These are phyloP conservation scores for Spisula subtruncata DNA, from an alignment of 2,888 invertebrate genomes.

Conservation along the genomic window DNA sequence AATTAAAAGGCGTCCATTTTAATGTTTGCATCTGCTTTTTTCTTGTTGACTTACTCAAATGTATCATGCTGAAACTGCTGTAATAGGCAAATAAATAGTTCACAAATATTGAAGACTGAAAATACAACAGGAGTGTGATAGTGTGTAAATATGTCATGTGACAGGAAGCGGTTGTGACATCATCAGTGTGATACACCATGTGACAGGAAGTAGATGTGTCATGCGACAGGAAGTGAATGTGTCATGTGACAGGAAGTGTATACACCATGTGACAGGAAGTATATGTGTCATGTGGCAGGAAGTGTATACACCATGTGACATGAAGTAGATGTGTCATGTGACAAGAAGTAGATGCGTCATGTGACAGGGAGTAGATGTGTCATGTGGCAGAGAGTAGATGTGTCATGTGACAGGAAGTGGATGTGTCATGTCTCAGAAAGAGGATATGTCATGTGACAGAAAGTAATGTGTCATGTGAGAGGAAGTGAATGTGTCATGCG, in stretches of 20 bases:
- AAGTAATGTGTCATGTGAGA: conserved; percentile 27
- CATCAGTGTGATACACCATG: neutral
- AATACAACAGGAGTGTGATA: neutral
- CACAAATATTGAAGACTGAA: neutral
- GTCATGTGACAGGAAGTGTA: conserved; percentile 44
- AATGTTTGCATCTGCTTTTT: neutral
- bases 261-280: conserved; percentile 37
- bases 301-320: neutral
- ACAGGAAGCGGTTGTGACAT: too few species aligned
- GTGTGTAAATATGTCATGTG: neutral
- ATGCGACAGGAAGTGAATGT: conserved; percentile 38
- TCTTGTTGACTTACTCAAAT: neutral
- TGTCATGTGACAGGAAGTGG: neutral
- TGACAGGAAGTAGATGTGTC: neutral
- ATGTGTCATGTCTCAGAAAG: neutral
- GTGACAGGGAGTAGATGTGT: too few species aligned
- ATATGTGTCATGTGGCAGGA: conserved; percentile 23
- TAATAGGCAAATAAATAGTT: conserved; percentile 2
- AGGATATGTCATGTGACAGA: conserved; percentile 3
- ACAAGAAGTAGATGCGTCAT: too few species aligned
- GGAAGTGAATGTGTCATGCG: conserved; percentile 22
- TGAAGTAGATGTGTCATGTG: too few species aligned
- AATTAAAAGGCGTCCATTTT: too few species aligned
- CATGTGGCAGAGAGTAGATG: neutral
- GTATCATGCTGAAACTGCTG: neutral